Evolutionary conservation across 2,888 invertebrate species (phyloP).

Genomic region (Macrosiphum euphorbiae): DNA sequence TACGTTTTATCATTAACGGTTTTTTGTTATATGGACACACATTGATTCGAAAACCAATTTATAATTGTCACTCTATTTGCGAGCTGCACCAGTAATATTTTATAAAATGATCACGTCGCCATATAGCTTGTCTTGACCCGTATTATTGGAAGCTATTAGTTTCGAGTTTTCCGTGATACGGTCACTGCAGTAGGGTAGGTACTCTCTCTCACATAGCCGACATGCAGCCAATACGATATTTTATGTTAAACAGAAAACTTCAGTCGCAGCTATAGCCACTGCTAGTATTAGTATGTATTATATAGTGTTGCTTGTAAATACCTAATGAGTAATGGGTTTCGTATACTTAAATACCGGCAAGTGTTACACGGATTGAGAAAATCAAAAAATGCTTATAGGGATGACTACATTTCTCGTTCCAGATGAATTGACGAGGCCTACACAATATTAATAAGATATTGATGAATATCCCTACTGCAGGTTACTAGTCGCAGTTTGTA

Average conservation of each 20-base stretch:
- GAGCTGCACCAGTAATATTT: not conserved
- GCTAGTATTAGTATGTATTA: no score
- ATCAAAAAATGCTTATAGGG: not conserved
- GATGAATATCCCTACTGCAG: not conserved
- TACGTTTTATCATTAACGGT: not conserved
- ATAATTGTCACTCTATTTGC: not conserved
- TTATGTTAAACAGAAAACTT: slow-evolving; percentile 17
- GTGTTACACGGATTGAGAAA: not conserved
- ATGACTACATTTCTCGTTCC: not conserved
- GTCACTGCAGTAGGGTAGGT: not conserved
- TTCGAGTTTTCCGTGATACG: not conserved
- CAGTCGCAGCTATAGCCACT: not conserved
- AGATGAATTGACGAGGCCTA: not conserved
- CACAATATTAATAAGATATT: not conserved
- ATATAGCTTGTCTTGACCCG: not conserved
- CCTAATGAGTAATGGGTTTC: not conserved
- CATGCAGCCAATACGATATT: not conserved
- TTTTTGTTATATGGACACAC: not conserved
- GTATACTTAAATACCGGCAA: not conserved
- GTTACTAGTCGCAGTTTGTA: not conserved
- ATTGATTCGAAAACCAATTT: not conserved
- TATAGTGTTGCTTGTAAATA: not conserved
- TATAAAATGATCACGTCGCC: not conserved
- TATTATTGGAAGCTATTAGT: not conserved
- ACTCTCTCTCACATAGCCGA: not conserved